These are phyloP conservation scores for Apteryx mantelli DNA, from an alignment of 2,113 vertebrate species.

Conservation along the genomic window DNA sequence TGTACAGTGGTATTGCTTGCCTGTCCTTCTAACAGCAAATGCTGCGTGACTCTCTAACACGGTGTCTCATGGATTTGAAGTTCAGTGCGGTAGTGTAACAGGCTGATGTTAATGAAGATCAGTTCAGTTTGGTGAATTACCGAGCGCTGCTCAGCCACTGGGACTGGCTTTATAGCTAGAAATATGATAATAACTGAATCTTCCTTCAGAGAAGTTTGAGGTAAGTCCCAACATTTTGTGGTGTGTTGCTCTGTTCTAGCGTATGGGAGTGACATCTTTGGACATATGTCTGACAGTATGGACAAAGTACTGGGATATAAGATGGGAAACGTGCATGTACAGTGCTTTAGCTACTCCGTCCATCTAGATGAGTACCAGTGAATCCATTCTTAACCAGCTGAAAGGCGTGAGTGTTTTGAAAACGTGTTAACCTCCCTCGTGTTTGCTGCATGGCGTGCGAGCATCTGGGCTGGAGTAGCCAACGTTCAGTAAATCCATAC, in stretches of 20 bases:
- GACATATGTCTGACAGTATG: neutral
- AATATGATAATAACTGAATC: rapidly evolving
- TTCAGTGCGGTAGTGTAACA: neutral
- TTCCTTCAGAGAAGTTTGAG: neutral
- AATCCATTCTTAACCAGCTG: too few species aligned
- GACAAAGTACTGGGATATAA: neutral
- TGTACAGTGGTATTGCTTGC: neutral
- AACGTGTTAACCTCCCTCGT: too few species aligned
- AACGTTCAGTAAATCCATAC: too few species aligned
- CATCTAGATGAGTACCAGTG: too few species aligned
- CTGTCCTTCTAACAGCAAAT: neutral
- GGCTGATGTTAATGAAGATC: neutral
- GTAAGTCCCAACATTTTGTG: neutral
- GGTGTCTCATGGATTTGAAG: rapidly evolving
- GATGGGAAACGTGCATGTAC: too few species aligned
- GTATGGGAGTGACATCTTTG: neutral
- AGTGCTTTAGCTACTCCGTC: neutral
- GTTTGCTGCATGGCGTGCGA: too few species aligned
- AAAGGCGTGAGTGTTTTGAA: too few species aligned
- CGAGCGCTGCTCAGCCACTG: neutral
- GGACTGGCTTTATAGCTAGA: neutral
- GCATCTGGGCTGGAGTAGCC: too few species aligned
- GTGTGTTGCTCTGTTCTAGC: neutral
- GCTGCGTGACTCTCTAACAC: neutral
- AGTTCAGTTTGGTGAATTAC: neutral